Percentiles rank a stretch among this genome's conserved stretches.
Evolutionary conservation across 1,140 invertebrate genomes (phyloP).

Genomic region (Calosoma granatense): DNA sequence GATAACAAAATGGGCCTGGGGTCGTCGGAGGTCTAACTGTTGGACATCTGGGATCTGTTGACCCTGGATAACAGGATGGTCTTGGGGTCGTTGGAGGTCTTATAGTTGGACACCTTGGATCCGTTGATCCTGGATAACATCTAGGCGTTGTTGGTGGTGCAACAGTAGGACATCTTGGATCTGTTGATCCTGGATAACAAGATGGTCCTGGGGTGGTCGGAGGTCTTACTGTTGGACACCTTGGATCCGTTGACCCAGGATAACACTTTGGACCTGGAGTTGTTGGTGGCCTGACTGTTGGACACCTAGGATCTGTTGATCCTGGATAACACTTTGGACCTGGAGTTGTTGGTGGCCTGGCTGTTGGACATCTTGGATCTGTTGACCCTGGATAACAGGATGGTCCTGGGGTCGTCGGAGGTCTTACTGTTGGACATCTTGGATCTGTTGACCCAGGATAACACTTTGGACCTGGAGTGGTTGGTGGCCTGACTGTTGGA

Average conservation of each 20-base stretch:
- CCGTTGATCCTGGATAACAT: constrained; percentile 30
- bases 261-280: constrained; percentile 31
- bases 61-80: constrained; percentile 29
- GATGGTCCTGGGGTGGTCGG: constrained; percentile 22
- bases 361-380: constrained; percentile 30
- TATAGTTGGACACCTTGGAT: constrained; percentile 27
- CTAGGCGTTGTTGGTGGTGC: constrained; percentile 17
- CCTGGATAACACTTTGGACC: constrained; percentile 32
- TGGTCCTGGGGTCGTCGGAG: constrained; percentile 15
- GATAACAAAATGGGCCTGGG: background rate
- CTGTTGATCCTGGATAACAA: constrained; percentile 25
- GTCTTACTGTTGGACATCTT: constrained; percentile 26
- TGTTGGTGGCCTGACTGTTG: constrained; percentile 25
- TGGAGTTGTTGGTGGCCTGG: constrained; percentile 14
- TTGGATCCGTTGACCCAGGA: constrained; percentile 30
- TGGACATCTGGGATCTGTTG: constrained; percentile 35
- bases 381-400: constrained; percentile 28
- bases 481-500: constrained; percentile 21
- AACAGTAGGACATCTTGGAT: constrained; percentile 21
- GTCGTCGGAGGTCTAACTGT: constrained; percentile 14
- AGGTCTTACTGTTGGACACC: constrained; percentile 25
- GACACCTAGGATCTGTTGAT: constrained; percentile 32
- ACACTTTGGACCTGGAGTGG: background rate
- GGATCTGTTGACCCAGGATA: constrained; percentile 29
- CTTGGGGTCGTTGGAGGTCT: constrained; percentile 16